Evolutionary conservation across 1,140 invertebrate genomes (phyloP), one percentile per base, ranked within the genome.

Genomic region (Plectrocnemia conspersa): DNA sequence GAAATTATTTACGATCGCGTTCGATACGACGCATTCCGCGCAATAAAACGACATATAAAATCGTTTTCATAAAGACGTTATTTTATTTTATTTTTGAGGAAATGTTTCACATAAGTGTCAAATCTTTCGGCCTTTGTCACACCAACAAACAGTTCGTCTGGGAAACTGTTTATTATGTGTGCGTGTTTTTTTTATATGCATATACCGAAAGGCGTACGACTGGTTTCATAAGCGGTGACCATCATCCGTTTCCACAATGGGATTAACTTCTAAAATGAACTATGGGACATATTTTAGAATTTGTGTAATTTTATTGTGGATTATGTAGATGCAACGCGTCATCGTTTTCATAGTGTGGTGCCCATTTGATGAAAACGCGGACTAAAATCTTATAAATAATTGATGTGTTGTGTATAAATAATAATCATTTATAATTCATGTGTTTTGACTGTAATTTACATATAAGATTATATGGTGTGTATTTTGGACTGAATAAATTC

Each of bases 181-280:
- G 11, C 7, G 3, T 40, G 36, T 19, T 10, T 15, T 19, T n/a
- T 25, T 27, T 23, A 23, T 11, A 23, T 22, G 21, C 25, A 15
- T 23, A 22, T 23, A 7, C 13, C n/a, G n/a, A n/a, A n/a, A 16
- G n/a, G 10, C 18, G 27, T 18, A 47, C 45, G 35, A 47, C 45
- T 33, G 45, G 45, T 47, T 47, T 35, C 29, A 45, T 45, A 33
- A 33, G 27, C 27, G 27, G 32, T 47, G 22, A 35, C 35, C n/a
- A 47, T 33, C 32, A 47, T 47, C 23, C 45, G 32, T n/a, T n/a
- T n/a, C 23, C 24, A 47, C 45, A 47, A 47, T 47, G 45, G 45
- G 29, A 33, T 19, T 18, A 24, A 33, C n/a, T n/a, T n/a, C n/a
- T n/a, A n/a, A n/a, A n/a, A n/a, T n/a, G n/a, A n/a, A n/a, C n/a